Evolutionary conservation across 1,140 invertebrate genomes (phyloP), one percentile per base, ranked within the genome.

Genomic region (Sitodiplosis mosellana): DNA sequence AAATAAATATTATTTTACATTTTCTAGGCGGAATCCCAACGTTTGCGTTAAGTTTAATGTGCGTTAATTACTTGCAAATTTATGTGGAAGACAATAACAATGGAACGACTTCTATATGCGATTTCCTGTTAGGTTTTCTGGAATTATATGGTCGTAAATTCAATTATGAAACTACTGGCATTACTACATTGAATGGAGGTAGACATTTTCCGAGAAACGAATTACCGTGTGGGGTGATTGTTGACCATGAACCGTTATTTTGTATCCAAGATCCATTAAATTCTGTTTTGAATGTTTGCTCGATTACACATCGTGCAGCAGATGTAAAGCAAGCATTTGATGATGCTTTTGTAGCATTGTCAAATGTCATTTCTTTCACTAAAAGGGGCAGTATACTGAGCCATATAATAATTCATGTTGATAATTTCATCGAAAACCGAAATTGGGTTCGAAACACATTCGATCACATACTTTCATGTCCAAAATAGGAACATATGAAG

Each of bases 221-320:
- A 58, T 81, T 88, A 63, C 83, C 90, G 61, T 78, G 78, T 60
- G 85, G 90, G 51, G 90, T 95, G 87, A 78, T 87, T 53, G 89
- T 91, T 69, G 89, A 89, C 2, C 84, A 94, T 66, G 70, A 89
- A 47, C 87, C 91, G 6, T 67, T 97, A 53, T 67, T 99, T 22
- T 97, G 91, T 63, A 97, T 98, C 55, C 91, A 97, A 72, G 94
- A 99, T 72, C 94, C 94, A n/a, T 69, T 98, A 17, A 88, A 85
- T 51, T 78, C 86, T 14, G 84, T n/a, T n/a, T n/a, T 85, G 59
- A 96, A 95, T 66, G 90, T 95, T 64, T 94, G 95, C 63, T 92
- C 92, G n/a, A 77, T 90, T 51, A 92, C 89, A 67, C 97, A 95
- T 64, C 90, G 90, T 22, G 77, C 77, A 52, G 66, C 85, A 21